A percentile compares a stretch with the other conserved stretches of the same genome.
phyloP scores from a whole-genome alignment of 2,113 vertebrate species.

The Pituophis catenifer region DNA sequence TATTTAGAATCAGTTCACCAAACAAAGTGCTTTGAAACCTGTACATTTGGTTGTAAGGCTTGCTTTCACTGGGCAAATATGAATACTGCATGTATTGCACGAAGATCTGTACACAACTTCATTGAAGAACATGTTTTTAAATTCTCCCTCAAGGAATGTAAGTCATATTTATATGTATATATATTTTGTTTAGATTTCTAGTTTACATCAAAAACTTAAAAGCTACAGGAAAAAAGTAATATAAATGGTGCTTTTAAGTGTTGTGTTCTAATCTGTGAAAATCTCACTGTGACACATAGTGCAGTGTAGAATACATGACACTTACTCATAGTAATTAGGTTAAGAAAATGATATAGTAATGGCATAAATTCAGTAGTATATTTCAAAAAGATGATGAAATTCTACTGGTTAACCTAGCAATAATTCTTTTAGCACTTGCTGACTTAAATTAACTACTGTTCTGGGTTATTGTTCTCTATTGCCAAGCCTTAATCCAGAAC shows the following conservation, averaged over 20 bases:
- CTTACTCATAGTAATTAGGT: neutral
- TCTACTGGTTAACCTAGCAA: neutral
- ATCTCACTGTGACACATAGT: neutral
- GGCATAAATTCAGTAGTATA: neutral
- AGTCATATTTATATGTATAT: slow-evolving; percentile 2
- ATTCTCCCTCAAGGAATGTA: slow-evolving; percentile 64
- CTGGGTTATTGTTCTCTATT: neutral
- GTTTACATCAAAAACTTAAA: neutral
- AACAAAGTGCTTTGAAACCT: slow-evolving; percentile 42
- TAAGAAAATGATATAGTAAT: neutral
- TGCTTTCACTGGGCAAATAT: slow-evolving; percentile 51
- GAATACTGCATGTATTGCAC: slow-evolving; percentile 38
- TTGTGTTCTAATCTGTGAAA: neutral
- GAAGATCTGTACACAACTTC: slow-evolving; percentile 37
- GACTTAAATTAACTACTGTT: neutral
- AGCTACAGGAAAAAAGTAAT: neutral
- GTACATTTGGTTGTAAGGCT: slow-evolving; percentile 58
- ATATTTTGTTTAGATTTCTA: neutral
- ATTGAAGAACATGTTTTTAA: slow-evolving; percentile 53
- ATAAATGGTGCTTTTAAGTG: neutral
- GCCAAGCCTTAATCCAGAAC: neutral
- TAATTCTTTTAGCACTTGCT: neutral
- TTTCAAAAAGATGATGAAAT: neutral
- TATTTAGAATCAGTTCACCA: slow-evolving; percentile 13
- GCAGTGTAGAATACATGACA: neutral